Evolutionary conservation across 2,797 vertebrate species (phyloP).

Genomic region (Tapera naevia): DNA sequence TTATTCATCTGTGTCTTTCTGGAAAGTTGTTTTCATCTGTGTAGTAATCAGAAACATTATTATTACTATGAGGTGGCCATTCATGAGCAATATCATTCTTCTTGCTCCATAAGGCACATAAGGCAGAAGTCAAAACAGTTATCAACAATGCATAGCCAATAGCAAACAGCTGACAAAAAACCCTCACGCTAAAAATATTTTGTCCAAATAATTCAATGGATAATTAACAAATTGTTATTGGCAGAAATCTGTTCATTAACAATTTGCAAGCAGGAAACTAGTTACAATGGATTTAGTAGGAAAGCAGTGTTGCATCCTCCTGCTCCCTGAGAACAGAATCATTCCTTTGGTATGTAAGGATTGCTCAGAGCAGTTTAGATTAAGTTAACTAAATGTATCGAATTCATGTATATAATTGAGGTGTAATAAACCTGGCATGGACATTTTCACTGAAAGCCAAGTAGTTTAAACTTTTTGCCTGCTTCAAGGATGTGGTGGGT

Average conservation of each 20-base stretch:
- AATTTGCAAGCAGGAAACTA: background rate
- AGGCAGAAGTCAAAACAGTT: conserved; percentile 7
- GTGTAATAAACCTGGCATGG: background rate
- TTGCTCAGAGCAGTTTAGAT: background rate
- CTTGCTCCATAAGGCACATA: background rate
- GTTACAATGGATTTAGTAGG: background rate
- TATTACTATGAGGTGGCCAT: background rate
- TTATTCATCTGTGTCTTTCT: background rate
- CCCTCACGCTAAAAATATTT: background rate
- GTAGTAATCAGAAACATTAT: background rate
- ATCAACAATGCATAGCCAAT: background rate
- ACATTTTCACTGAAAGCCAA: background rate
- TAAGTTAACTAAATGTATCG: background rate
- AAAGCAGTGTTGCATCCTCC: background rate
- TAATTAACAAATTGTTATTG: background rate
- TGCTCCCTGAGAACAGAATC: background rate
- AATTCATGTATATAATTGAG: background rate
- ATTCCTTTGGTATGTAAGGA: background rate
- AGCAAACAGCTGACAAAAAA: background rate
- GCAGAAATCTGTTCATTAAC: background rate
- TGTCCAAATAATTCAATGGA: background rate
- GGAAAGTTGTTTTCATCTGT: background rate
- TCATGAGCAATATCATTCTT: background rate
- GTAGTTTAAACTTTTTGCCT: background rate
- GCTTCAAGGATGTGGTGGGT: background rate